Evolutionary conservation across 1,140 invertebrate genomes (phyloP), one percentile per base, ranked within the genome.

Genomic region (Rhagoletis zephyria): DNA sequence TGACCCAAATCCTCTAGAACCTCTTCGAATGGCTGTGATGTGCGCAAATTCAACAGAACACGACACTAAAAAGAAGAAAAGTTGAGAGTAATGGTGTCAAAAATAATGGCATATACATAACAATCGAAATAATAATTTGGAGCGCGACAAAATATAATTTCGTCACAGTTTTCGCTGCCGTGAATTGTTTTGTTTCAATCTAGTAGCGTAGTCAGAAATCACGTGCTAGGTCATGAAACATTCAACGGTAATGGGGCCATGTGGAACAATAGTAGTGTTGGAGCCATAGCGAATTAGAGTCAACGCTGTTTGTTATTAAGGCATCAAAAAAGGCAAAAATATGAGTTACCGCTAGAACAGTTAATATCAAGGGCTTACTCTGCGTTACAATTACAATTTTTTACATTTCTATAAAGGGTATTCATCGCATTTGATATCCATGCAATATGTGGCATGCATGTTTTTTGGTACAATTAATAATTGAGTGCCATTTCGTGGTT

Each of bases 21-120:
- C 91, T 98, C 97, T 93, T 99, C 98, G 91, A 98, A 99, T 2
- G 97, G 97, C 92, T 98, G 97, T 10, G 97, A 96, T 1, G 97
- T 98, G 87, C 97, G 95, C 88, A 98, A 94, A 93, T 99, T 99
- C 81, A 99, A 93, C 87, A 99, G 93, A 42, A 98, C 97, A 88
- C 97, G 96, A 93, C 97, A 97, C 96, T 97, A 93, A 3, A 93
- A 94, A 9, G 30, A 30, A 30, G 30, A 60, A n/a, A 81, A 56
- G 56, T 56, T 19, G 48, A 9, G 48, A 3, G 16, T n/a, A 56
- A 81, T 51, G 7, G 14, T 16, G 48, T 81, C 56, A 81, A 56
- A 30, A 81, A 30, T 81, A 81, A 81, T 81, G 48, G 48, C n/a
- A 19, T 51, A 81, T 81, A 30, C 56, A 7, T 48, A 16, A 12